Base-by-base conservation (phyloP, 2,888 invertebrate species). In the Enoplolaimus lenunculus region DNA sequence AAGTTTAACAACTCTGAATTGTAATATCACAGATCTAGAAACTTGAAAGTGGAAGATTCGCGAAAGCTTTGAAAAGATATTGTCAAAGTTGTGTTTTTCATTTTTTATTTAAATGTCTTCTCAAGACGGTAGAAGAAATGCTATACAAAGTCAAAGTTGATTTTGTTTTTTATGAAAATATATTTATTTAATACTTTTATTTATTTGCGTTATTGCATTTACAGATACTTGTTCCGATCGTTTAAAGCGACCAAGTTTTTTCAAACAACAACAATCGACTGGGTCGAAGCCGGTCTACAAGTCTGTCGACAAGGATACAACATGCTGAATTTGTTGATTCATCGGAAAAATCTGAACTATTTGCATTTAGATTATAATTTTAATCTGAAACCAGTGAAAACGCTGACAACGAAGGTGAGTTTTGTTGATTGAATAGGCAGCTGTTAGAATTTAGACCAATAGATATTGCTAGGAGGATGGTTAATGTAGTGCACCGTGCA, bases 161-260 rank as follows among this genome's bases (percentile, higher is more conserved):
- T n/a, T n/a, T 57, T 57, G 21, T 57, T 57, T 21, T 16, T 64
- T 21, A 64, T 16, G 28, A 72, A 72, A 34, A 28, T 66, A 26
- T 64, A 67, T 26, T 35, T 67, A 26, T 35, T 57, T 3, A 7
- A 26, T 30, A 3, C 26, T 26, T 67, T 16, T 67, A 67, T 57
- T 57, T 16, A 67, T 35, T 67, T 70, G 67, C 2, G 2, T n/a
- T 69, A 7, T 33, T 72, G 60, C 3, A 35, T 29, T 71, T 76
- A n/a, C 73, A 88, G 89, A 72, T 95, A 95, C 79, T 84, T 98
- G 65, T 98, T 98, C 87, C 88, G 97, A 34, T 98, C 98, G 0
- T 99, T 99, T 84, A 99, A 99, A 83, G 91, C 95, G 0, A 99
- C 98, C 0, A 99, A 99, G 83, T 99, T 99, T 85, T 99, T 99